A percentile compares a stretch with the other conserved stretches of the same genome.
Evolutionary conservation across 1,140 invertebrate species (phyloP).

Genomic region (Diuraphis noxia): DNA sequence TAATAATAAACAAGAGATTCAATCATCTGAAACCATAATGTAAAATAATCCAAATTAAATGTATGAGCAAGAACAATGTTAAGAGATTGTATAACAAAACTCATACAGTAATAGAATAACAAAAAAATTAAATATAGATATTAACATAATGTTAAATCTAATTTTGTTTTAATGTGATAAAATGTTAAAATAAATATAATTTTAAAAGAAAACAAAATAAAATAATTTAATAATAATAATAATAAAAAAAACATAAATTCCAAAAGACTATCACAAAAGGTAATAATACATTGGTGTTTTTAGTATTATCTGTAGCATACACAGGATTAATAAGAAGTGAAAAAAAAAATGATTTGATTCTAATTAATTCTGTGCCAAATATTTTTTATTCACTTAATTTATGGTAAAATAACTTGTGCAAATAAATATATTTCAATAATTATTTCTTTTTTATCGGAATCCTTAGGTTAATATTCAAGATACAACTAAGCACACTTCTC

Average conservation of each 20-base stretch:
- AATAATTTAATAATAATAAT: neutral
- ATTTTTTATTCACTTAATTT: neutral
- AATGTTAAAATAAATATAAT: constrained; percentile 5
- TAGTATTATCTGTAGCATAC: neutral
- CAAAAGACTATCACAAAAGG: neutral
- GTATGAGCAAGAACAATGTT: neutral
- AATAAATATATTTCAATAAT: neutral
- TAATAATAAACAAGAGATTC: neutral
- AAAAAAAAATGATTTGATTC: neutral
- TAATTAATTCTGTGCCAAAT: neutral
- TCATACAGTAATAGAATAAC: neutral
- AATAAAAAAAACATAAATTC: neutral
- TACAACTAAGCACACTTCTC: neutral
- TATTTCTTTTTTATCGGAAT: neutral
- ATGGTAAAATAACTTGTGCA: neutral
- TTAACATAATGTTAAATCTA: neutral
- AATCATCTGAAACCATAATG: neutral
- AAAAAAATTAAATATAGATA: neutral
- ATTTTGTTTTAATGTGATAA: neutral
- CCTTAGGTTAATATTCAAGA: neutral
- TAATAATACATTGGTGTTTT: constrained; percentile 19
- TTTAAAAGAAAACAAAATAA: constrained; percentile 12
- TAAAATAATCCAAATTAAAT: neutral
- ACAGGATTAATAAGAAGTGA: constrained; percentile 20
- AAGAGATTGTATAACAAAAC: neutral